These are phyloP conservation scores for Dynastes tityus DNA, from an alignment of 2,888 invertebrate genomes.

Conservation along the genomic window DNA sequence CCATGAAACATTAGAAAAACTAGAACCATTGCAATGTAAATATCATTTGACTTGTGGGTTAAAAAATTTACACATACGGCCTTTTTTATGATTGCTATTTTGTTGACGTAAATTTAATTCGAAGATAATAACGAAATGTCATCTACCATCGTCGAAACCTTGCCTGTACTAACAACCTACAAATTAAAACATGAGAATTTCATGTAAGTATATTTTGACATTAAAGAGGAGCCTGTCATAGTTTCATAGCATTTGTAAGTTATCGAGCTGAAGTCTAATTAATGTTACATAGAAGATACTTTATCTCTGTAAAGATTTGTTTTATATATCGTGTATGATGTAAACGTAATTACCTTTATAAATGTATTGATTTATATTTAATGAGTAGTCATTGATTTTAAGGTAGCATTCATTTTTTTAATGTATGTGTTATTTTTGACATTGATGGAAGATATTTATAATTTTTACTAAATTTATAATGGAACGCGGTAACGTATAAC, in stretches of 20 bases:
- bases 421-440: slow-evolving; percentile 40
- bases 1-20: slow-evolving; percentile 33
- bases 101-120: slow-evolving; percentile 23
- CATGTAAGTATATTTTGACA: slow-evolving; percentile 47
- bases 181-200: slow-evolving; percentile 45
- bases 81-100: slow-evolving; percentile 4
- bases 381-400: slow-evolving; percentile 37
- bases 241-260: neutral
- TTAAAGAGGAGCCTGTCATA: slow-evolving; percentile 1
- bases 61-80: slow-evolving; percentile 11
- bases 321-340: too few relatives aligned
- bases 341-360: neutral
- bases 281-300: neutral
- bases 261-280: neutral
- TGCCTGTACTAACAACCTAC: slow-evolving; percentile 42
- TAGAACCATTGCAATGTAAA: slow-evolving; percentile 37
- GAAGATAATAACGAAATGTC: slow-evolving; percentile 46
- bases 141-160: slow-evolving; percentile 48
- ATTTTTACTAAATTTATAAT: slow-evolving; percentile 38
- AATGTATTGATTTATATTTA: slow-evolving; percentile 28
- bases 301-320: too few relatives aligned
- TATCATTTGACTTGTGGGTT: slow-evolving; percentile 21
- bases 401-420: slow-evolving; percentile 41
- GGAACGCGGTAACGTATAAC: slow-evolving; percentile 38
- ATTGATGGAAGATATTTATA: slow-evolving; percentile 26